Conservation (phyloP, 2,113 vertebrate genomes). For the Rhagologus leucostigma region DNA sequence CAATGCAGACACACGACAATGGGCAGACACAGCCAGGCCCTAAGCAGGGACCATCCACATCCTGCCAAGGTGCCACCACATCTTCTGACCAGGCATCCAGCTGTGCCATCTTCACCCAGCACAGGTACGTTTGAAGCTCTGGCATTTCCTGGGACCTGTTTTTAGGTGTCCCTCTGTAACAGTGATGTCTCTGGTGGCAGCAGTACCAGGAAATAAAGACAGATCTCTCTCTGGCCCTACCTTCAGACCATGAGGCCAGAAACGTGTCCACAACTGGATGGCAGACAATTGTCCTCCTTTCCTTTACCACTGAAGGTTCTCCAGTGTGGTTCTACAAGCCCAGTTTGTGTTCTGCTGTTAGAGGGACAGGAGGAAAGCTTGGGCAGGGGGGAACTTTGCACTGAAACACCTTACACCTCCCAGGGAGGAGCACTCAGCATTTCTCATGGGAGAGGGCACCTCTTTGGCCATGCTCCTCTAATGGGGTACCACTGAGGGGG, state of each 20-base stretch:
- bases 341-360: neutral
- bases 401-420: neutral
- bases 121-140: neutral
- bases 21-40: neutral
- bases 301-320: neutral
- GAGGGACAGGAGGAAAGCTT: neutral
- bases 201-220: neutral
- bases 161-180: neutral
- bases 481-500: neutral
- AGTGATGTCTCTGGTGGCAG: neutral
- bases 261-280: neutral
- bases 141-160: neutral
- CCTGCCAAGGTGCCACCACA: neutral
- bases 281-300: neutral
- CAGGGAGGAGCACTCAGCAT: neutral
- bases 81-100: neutral
- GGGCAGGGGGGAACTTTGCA: neutral
- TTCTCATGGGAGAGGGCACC: neutral
- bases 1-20: fast-evolving
- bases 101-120: neutral
- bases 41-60: neutral
- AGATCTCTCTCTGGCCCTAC: neutral
- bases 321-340: neutral
- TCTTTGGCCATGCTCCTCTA: neutral
- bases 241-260: neutral